These are phyloP conservation scores for Hyposmocoma kahamanoa DNA, from an alignment of 1,140 invertebrate genomes.

Conservation along the genomic window DNA sequence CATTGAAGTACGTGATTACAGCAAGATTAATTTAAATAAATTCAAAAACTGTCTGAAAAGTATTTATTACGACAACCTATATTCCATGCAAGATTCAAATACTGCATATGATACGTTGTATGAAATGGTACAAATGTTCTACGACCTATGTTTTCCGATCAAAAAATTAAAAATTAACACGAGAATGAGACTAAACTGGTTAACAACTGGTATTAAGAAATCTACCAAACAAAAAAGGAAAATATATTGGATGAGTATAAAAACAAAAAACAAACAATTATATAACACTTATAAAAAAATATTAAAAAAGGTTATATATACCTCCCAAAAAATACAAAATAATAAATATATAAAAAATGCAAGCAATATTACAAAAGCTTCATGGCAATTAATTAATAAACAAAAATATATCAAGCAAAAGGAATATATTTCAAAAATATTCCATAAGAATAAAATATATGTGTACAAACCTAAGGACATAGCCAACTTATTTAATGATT, in stretches of 20 bases:
- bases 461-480: neutral
- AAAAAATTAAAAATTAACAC: neutral
- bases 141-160: conserved; percentile 7
- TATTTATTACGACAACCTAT: neutral
- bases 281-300: neutral
- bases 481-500: conserved; percentile 5
- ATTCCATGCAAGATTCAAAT: neutral
- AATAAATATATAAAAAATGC: neutral
- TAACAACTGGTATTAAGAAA: conserved; percentile 1
- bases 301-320: conserved; percentile 2
- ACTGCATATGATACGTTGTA: neutral
- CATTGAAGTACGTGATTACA: neutral
- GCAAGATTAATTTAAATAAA: conserved; percentile 8
- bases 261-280: neutral
- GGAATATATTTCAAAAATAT: neutral
- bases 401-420: neutral
- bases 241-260: neutral
- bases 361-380: neutral
- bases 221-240: neutral
- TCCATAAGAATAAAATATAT: neutral
- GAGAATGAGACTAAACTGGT: neutral
- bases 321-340: conserved; percentile 3
- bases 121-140: neutral
- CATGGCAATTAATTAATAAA: conserved; percentile 7
- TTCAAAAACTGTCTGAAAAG: neutral